phyloP scores from a whole-genome alignment of 2,888 invertebrate genomes.

The Cloeon dipterum region DNA sequence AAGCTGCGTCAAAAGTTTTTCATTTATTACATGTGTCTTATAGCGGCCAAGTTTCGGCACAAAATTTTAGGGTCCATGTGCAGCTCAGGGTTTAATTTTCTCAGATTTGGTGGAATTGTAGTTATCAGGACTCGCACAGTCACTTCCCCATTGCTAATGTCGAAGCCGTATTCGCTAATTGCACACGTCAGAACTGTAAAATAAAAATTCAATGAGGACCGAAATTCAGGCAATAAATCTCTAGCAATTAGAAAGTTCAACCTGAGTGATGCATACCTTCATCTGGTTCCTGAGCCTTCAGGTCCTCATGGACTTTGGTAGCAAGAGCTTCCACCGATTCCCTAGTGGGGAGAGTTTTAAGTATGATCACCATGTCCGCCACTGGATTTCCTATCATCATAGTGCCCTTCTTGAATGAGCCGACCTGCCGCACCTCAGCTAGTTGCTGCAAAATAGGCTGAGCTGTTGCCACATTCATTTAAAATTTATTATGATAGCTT shows the following conservation, averaged over 20 bases:
- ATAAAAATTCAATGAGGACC: background rate
- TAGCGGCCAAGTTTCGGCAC: constrained; percentile 77
- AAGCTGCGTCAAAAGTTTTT: background rate
- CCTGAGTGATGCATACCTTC: constrained; percentile 31
- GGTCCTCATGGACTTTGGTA: constrained; percentile 63
- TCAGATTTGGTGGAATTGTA: constrained; percentile 79
- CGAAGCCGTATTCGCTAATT: constrained; percentile 59
- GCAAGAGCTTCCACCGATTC: constrained; percentile 86
- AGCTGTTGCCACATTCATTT: too few species aligned
- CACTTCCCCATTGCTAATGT: constrained; percentile 60
- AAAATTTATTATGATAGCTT: constrained; percentile 22
- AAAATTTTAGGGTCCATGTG: constrained; percentile 47
- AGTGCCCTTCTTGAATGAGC: constrained; percentile 94
- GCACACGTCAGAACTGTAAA: constrained; percentile 19
- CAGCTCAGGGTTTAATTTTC: constrained; percentile 75
- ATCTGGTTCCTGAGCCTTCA: constrained; percentile 48
- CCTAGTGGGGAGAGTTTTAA: constrained; percentile 87
- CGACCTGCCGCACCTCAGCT: constrained; percentile 89
- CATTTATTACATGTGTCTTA: constrained; percentile 53
- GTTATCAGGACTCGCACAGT: constrained; percentile 79
- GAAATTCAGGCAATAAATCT: background rate
- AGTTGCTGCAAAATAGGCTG: constrained; percentile 42
- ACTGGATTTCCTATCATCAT: constrained; percentile 89
- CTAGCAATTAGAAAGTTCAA: background rate
- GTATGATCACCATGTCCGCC: constrained; percentile 88